phyloP scores from a whole-genome alignment of 2,888 invertebrate species.

The Uropetala carovei region DNA sequence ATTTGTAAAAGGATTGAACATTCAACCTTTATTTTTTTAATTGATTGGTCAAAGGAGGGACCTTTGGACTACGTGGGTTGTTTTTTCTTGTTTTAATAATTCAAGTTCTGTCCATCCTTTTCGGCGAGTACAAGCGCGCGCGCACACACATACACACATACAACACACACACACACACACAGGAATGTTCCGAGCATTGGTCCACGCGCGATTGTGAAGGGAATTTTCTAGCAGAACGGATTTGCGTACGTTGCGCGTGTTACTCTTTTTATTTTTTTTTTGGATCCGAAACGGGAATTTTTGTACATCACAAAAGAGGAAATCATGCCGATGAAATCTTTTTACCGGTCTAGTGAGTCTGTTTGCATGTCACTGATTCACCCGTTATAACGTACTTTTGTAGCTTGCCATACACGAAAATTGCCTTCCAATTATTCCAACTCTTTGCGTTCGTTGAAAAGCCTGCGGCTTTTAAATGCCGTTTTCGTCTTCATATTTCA shows the following conservation, averaged over 20 bases:
- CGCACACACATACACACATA: too few relatives aligned
- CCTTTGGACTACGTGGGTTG: not conserved
- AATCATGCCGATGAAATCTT: not conserved
- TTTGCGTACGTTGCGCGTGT: not conserved
- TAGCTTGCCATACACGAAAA: too few relatives aligned
- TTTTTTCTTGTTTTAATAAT: not conserved
- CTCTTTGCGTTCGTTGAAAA: too few relatives aligned
- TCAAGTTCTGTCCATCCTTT: not conserved
- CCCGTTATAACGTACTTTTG: too few relatives aligned
- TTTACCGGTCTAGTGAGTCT: not conserved
- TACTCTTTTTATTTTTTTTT: not conserved
- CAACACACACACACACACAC: too few relatives aligned
- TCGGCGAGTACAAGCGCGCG: not conserved
- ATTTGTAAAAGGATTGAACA: constrained; percentile 16
- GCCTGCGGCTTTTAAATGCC: too few relatives aligned
- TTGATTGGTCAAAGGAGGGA: not conserved
- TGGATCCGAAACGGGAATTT: not conserved
- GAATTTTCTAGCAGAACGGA: not conserved
- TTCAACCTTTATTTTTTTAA: not conserved
- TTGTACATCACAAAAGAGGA: not conserved
- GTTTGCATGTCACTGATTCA: too few relatives aligned
- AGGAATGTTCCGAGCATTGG: not conserved
- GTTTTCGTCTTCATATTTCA: too few relatives aligned
- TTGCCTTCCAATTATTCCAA: too few relatives aligned
- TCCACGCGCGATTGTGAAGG: not conserved